Evolutionary conservation across 35 echinoderm and acorn worm species (phyloP), one percentile per base, ranked within the genome.

Genomic region (Heliocidaris tuberculata): DNA sequence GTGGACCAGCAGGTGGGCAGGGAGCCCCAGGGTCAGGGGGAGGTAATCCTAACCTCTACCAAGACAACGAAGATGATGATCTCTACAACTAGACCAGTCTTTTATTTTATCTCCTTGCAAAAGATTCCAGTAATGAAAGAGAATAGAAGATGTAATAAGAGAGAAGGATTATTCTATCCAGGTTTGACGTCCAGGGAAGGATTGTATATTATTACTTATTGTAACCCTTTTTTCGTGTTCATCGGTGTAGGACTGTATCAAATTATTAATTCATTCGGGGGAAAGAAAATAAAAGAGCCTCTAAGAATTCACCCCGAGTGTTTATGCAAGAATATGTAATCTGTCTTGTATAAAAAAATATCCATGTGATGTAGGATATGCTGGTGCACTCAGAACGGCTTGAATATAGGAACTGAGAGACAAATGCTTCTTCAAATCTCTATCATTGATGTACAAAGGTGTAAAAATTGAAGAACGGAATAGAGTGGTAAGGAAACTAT

Each of bases 61-160:
- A 71, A n/a, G 56, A 94, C 30, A 59, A 85, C 15, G 78, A 94
- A 4, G 93, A 94, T 50, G 92, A 93, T n/a, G 93, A 94, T 31
- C 93, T 94, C 61, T 94, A 94, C 61, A 85, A 49, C 21, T 94
- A 93, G 31, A 59, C 27, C 21, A 27, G 21, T 71, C 61, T 0
- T 21, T 19, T n/a, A 7, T 27, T 27, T 19, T n/a, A 27, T n/a
- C 4, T 19, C 21, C 65, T 27, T 19, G 6, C 65, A 78, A 78
- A 42, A 78, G 65, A 78, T 78, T 78, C 65, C 65, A 78, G 65
- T 78, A 78, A 78, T 78, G 27, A 19, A 78, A n/a, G 21, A 78
- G 65, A 78, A 42, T 5, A 48, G 48, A 42, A 78, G 35, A 78
- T 42, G 88, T 85, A 19, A 88, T 88, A 31, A 47, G 35, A 9